Evolutionary conservation across 2,113 vertebrate genomes (phyloP).

Genomic region (Echinops telfairi): DNA sequence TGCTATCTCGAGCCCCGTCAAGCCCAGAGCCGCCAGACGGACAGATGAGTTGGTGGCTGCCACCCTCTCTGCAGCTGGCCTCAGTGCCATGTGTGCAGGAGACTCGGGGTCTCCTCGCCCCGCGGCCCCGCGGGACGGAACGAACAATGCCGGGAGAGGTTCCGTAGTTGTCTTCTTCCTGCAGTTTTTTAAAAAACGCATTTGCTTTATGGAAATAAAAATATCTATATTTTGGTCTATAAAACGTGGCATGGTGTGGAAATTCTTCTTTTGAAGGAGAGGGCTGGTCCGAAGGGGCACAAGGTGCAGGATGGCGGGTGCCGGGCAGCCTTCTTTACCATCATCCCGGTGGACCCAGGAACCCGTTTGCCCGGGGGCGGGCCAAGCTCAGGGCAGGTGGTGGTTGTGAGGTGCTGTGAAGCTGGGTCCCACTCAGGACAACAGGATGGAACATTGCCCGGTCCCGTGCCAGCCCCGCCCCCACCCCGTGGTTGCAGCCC

Average conservation of each 20-base stretch:
- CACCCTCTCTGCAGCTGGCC: slow-evolving; percentile 56
- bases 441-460: too few species aligned
- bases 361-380: neutral
- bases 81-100: neutral
- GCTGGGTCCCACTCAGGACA: too few species aligned
- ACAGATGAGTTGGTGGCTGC: neutral
- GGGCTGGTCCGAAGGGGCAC: neutral
- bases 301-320: rapidly evolving
- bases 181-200: slow-evolving; percentile 78
- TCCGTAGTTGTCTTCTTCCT: slow-evolving; percentile 20
- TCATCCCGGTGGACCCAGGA: rapidly evolving
- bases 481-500: too few species aligned
- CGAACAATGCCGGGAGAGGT: neutral
- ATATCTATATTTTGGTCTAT: slow-evolving; percentile 85
- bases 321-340: neutral
- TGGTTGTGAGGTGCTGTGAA: too few species aligned
- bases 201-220: slow-evolving; percentile 81
- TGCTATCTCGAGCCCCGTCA: slow-evolving; percentile 83
- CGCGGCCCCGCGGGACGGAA: slow-evolving; percentile 51
- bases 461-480: too few species aligned
- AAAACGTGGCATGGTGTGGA: slow-evolving; percentile 74
- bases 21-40: neutral
- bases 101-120: slow-evolving; percentile 60
- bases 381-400: too few species aligned
- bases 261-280: slow-evolving; percentile 67